Conservation (phyloP, 2,797 vertebrate genomes). For the Mormyrops boulengeri region DNA sequence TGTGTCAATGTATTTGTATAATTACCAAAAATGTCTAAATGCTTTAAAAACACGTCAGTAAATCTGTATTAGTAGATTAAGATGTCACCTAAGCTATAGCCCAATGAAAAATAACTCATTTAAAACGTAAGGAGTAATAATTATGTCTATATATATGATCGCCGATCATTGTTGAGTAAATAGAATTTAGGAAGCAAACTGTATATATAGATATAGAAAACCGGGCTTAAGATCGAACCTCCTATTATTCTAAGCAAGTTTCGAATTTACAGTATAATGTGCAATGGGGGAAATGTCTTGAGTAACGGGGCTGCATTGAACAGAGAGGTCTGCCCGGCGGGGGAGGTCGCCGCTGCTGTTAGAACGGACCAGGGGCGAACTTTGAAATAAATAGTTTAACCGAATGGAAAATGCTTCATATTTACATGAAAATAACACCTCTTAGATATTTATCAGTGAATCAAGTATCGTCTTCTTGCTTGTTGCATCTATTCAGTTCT, state of each 20-base stretch:
- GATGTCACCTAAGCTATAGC: background rate
- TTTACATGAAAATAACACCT: background rate
- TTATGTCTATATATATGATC: background rate
- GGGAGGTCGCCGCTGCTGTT: background rate
- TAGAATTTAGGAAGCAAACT: background rate
- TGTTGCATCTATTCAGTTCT: background rate
- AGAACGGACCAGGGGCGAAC: background rate
- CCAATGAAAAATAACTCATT: background rate
- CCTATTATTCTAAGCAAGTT: background rate
- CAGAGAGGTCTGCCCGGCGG: background rate
- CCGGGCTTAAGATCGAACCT: background rate
- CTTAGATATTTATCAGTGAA: background rate
- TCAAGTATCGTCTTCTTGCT: background rate
- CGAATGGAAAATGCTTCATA: background rate
- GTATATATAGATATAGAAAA: background rate
- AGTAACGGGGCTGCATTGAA: background rate
- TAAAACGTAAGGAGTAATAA: background rate
- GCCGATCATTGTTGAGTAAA: background rate
- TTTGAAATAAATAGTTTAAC: background rate
- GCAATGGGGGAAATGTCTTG: background rate
- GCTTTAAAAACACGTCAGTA: background rate
- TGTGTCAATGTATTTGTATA: background rate
- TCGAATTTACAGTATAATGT: constrained; percentile 4
- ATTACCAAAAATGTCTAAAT: background rate
- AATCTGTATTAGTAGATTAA: background rate